Evolutionary conservation across 2,888 invertebrate genomes (phyloP).

Genomic region (Nomada flava): DNA sequence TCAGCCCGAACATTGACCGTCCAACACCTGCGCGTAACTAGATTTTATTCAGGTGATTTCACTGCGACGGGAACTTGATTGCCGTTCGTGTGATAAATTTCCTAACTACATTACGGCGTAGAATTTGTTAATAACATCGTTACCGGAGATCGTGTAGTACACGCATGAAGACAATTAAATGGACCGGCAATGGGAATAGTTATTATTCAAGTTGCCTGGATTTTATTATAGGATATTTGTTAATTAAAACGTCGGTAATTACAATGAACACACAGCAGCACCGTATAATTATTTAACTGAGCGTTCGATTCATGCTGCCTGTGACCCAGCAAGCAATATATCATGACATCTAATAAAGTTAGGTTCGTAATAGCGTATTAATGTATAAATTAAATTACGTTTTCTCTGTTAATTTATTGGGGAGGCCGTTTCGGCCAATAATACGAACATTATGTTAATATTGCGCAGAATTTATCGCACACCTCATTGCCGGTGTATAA

Average conservation of each 20-base stretch:
- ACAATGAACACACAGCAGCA: too few species aligned
- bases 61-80: neutral
- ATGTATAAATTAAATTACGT: neutral
- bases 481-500: neutral
- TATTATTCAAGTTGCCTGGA: too few species aligned
- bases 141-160: too few species aligned
- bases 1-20: conserved; percentile 15
- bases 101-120: too few species aligned
- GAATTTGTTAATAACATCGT: too few species aligned
- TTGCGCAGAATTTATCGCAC: neutral
- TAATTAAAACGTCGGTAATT: too few species aligned
- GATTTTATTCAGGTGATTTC: neutral
- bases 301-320: neutral
- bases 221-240: too few species aligned
- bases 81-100: neutral
- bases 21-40: neutral
- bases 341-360: neutral
- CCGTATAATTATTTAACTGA: neutral
- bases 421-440: neutral
- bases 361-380: neutral
- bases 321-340: too few species aligned
- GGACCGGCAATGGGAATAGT: too few species aligned
- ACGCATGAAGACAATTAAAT: too few species aligned
- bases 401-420: neutral
- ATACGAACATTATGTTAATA: neutral